A percentile compares a stretch with the other conserved stretches of the same genome.
Conservation (phyloP, 2,888 invertebrate genomes). For the Penaeus monodon region DNA sequence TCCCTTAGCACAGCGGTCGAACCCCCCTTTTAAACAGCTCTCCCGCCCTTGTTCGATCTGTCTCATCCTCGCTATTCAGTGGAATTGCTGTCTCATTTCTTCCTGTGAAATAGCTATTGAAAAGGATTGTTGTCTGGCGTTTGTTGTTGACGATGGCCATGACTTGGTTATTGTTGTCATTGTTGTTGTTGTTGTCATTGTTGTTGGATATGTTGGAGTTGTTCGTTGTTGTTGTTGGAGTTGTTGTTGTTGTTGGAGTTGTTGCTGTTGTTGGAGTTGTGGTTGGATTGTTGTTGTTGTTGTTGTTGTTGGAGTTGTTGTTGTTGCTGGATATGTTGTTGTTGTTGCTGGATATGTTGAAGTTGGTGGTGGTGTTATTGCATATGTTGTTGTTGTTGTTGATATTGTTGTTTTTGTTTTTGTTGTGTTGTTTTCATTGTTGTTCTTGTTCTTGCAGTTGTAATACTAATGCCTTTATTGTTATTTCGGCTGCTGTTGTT, state of each 20-base stretch:
- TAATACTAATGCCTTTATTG: no score
- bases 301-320: neutral
- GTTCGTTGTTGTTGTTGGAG: neutral
- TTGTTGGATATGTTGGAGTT: constrained; percentile 6
- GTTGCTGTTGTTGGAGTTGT: neutral
- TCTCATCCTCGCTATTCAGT: no score
- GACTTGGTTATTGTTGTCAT: neutral
- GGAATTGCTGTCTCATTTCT: neutral
- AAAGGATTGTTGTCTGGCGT: neutral
- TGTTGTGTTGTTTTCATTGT: no score
- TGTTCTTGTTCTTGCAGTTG: no score
- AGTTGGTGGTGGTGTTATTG: neutral
- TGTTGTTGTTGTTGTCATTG: constrained; percentile 8
- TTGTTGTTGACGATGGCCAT: neutral
- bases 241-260: neutral
- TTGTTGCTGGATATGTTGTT: neutral
- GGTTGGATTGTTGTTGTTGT: constrained; percentile 1
- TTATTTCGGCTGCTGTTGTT: no score
- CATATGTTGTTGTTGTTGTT: neutral
- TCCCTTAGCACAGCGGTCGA: no score
- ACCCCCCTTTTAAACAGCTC: no score
- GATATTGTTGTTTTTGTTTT: neutral
- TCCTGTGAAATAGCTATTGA: neutral
- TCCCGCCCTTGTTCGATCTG: no score
- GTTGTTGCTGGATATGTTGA: neutral